Evolutionary conservation across 2,797 vertebrate species (phyloP), one percentile per base, ranked within the genome.

Genomic region (Trematomus bernacchii): DNA sequence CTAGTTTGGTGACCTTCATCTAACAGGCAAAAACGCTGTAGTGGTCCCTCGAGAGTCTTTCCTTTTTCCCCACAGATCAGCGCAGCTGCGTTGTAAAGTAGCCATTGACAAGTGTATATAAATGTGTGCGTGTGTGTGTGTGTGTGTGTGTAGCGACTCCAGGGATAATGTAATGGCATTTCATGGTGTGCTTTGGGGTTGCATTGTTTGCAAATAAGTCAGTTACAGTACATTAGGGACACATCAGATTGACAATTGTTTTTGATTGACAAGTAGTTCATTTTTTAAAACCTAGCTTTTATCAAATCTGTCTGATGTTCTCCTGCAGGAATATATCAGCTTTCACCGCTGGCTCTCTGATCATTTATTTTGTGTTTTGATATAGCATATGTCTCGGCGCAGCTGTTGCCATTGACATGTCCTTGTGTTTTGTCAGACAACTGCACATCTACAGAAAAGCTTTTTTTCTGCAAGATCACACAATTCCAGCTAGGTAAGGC

Each of bases 401-500:
- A 85, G 77, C 50, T 73, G 74, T 75, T 73, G 64, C 64, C 59
- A 73, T 63, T 72, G 67, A 63, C 33, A 18, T 51, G 61, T 66
- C 68, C 76, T 73, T 66, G 64, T 66, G 61, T 58, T 55, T 69
- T 76, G 48, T 55, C 23, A 61, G 54, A 57, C 53, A 67, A 37
- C 53, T 54, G 16, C 18, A 14, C 51, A 69, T 51, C 58, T 73
- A 50, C 55, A 61, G 57, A 68, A 60, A 47, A 53, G 12, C 14
- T 61, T 0, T 75, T 77, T 80, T 69, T 27, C 16, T 58, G 1
- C 8, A 68, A 4, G 37, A 37, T 46, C 42, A 30, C 62, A 48
- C 40, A 48, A 57, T 61, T n/a, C 10, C 9, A 1, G 5, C 21
- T 27, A 5, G 9, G 37, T 62, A 70, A 71, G 64, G 64, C 58